Conservation (phyloP, 2,888 invertebrate genomes). For the Euzetes globulus region DNA sequence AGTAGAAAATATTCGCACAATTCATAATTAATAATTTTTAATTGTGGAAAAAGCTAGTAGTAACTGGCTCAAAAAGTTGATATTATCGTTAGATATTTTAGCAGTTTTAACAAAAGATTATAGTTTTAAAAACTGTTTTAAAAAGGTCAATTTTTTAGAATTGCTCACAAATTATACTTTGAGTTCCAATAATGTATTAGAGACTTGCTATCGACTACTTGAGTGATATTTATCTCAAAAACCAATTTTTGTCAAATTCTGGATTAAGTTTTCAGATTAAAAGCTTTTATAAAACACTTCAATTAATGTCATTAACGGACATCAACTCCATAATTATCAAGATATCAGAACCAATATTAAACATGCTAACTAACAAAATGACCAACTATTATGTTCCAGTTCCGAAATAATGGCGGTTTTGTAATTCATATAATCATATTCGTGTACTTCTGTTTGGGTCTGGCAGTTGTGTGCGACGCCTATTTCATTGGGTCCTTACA, state of each 20-base stretch:
- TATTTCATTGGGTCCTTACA: slow-evolving; percentile 88
- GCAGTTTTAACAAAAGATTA: too few species aligned
- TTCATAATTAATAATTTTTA: too few species aligned
- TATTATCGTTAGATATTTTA: too few species aligned
- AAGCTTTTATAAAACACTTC: background rate
- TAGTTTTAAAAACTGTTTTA: too few species aligned
- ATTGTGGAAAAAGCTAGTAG: too few species aligned
- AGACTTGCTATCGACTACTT: background rate
- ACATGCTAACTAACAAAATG: background rate
- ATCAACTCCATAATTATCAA: background rate
- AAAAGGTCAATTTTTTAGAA: too few species aligned
- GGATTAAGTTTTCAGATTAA: background rate
- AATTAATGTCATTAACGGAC: background rate
- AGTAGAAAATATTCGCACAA: too few species aligned
- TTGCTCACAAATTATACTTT: too few species aligned
- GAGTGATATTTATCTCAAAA: background rate
- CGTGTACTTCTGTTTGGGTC: slow-evolving; percentile 68
- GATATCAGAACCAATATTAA: background rate
- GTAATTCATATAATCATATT: slow-evolving; percentile 69
- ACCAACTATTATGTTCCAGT: background rate
- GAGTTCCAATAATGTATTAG: too few species aligned
- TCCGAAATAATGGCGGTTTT: slow-evolving; percentile 57
- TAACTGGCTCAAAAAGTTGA: too few species aligned
- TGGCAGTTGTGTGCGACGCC: slow-evolving; percentile 83
- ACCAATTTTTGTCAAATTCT: background rate